phyloP scores from a whole-genome alignment of 2,888 invertebrate genomes.

The Odontomyia ornata region DNA sequence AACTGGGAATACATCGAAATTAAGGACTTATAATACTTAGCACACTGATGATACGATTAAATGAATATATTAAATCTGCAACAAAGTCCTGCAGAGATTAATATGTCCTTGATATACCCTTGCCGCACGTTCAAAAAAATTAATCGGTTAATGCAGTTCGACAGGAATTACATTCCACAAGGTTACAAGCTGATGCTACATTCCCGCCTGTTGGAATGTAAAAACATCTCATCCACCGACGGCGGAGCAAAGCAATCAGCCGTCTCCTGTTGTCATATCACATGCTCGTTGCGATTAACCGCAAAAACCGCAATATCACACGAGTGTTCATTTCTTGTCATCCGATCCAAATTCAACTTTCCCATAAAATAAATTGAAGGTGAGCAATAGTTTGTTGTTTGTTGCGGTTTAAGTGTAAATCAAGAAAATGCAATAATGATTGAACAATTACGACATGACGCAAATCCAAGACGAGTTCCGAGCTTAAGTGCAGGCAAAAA shows the following conservation, averaged over 20 bases:
- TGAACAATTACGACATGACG: conserved; percentile 35
- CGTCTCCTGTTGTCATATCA: conserved; percentile 8
- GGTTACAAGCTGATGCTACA: no score
- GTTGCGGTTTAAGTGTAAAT: conserved; percentile 31
- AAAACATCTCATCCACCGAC: neutral
- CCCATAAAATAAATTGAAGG: conserved; percentile 41
- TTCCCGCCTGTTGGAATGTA: neutral
- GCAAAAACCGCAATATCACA: conserved; percentile 42
- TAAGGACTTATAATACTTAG: no score
- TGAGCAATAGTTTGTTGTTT: conserved; percentile 38
- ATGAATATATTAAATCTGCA: no score
- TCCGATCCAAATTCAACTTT: conserved; percentile 36
- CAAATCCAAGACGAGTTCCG: neutral
- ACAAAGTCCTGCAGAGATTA: no score
- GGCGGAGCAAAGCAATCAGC: neutral
- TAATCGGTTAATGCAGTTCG: no score
- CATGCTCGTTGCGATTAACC: neutral
- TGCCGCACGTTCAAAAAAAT: no score
- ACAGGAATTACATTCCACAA: no score
- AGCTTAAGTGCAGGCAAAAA: neutral
- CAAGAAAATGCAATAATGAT: conserved; percentile 9
- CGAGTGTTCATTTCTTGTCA: conserved; percentile 43
- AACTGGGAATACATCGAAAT: no score
- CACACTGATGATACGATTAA: no score
- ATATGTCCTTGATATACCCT: no score